Evolutionary conservation across 2,113 vertebrate genomes (phyloP), one percentile per base, ranked within the genome.

Genomic region (Lycaon pictus): DNA sequence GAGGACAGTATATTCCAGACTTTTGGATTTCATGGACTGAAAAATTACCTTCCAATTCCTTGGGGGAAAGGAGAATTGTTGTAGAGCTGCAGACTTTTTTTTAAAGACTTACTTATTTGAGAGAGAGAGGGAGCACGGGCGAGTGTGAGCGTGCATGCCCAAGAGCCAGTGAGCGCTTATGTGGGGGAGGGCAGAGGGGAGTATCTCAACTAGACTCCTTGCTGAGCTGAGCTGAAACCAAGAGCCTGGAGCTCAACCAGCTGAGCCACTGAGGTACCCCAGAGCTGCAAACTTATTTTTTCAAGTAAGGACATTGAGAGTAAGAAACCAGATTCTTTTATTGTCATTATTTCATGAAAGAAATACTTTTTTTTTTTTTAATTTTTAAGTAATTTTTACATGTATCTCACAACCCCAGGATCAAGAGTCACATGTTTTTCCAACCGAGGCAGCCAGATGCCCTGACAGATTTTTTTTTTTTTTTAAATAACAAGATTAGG

Each of bases 271-370:
- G 16, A 35, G 67, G 7, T 5, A 1, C 67, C 67, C 67, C 67
- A n/a, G 32, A 32, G 48, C 37, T 85, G 22, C 43, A 37, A 9
- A 69, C n/a, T 95, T 60, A 53, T 35, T 56, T 60, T 43, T 94
- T 71, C 35, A 43, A 84, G 35, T 84, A 76, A 77, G 35, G 27
- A n/a, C 15, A 37, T 91, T 3, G 43, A 62, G 48, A 84, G 72
- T 77, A 77, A 84, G 53, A 48, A 96, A 29, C 11, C 63, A 67
- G 32, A 80, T 94, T 84, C 8, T 82, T 79, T 72, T 86, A 27
- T 48, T 85, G 65, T 51, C 55, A 88, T 71, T 82, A 56, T 86
- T 81, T 83, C 56, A 48, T 92, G 43, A 76, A 92, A 92, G n/a
- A 65, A 65, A 77, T 27, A 2, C 35, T 85, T 43, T 69, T 69